phyloP scores from a whole-genome alignment of 2,888 invertebrate species.

The Ptilodon capucinus region DNA sequence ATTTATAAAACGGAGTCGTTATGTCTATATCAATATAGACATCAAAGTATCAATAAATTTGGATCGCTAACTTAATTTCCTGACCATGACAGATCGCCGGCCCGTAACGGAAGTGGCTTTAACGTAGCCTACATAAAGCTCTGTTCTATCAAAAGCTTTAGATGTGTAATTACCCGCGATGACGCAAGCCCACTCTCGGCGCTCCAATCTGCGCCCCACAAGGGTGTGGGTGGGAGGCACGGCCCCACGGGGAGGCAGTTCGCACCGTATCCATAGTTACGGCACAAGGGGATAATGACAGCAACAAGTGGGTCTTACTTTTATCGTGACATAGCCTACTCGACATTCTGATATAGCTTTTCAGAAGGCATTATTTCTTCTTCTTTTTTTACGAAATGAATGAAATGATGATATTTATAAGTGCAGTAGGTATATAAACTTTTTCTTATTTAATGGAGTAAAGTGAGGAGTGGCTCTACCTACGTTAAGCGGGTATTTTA shows the following conservation, averaged over 20 bases:
- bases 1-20: too few species aligned
- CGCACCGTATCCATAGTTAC: constrained; percentile 62
- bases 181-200: constrained; percentile 58
- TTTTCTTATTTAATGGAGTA: too few species aligned
- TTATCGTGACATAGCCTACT: constrained; percentile 29
- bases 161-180: constrained; percentile 74
- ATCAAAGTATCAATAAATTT: background rate
- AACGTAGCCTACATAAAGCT: constrained; percentile 48
- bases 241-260: constrained; percentile 28
- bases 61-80: constrained; percentile 33
- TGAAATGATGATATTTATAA: too few species aligned
- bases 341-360: constrained; percentile 16
- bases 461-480: too few species aligned
- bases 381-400: too few species aligned
- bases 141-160: constrained; percentile 67
- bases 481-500: too few species aligned
- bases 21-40: too few species aligned
- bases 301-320: constrained; percentile 72
- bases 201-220: constrained; percentile 63
- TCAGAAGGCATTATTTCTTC: constrained; percentile 3
- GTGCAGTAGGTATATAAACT: too few species aligned
- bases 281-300: constrained; percentile 42
- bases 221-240: constrained; percentile 36
- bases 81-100: constrained; percentile 23
- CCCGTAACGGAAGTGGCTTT: constrained; percentile 43